Conservation (phyloP, 2,888 invertebrate species). For the Cantharis nigra region DNA sequence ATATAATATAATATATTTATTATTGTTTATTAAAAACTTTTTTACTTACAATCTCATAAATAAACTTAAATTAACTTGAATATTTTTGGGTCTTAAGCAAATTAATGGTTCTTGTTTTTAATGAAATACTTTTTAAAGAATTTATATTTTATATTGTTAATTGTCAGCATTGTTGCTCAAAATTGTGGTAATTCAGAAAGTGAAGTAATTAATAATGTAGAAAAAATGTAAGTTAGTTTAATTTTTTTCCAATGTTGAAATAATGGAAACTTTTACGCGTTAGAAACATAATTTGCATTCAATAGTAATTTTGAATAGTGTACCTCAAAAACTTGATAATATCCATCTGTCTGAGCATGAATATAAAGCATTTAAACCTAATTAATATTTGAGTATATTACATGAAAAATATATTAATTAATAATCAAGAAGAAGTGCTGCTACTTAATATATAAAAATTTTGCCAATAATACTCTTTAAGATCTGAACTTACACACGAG, state of each 20-base stretch:
- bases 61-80: not conserved
- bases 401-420: constrained; percentile 18
- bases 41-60: not conserved
- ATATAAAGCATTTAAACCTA: constrained; percentile 16
- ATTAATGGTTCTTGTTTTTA: not conserved
- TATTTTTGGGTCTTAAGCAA: not conserved
- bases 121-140: not conserved
- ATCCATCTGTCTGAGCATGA: not conserved
- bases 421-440: constrained; percentile 24
- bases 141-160: not conserved
- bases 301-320: not conserved
- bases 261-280: not conserved
- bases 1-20: not conserved
- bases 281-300: not conserved
- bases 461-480: constrained; percentile 31
- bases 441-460: constrained; percentile 26
- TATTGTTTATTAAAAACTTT: not conserved
- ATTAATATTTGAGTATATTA: constrained; percentile 16
- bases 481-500: constrained; percentile 31
- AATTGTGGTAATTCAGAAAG: constrained; percentile 14
- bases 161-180: constrained; percentile 21
- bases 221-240: not conserved
- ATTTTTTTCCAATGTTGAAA: not conserved
- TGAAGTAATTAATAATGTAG: not conserved
- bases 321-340: constrained; percentile 1